Conservation (phyloP, 2,797 vertebrate species). For the Orestias chungarensis region DNA sequence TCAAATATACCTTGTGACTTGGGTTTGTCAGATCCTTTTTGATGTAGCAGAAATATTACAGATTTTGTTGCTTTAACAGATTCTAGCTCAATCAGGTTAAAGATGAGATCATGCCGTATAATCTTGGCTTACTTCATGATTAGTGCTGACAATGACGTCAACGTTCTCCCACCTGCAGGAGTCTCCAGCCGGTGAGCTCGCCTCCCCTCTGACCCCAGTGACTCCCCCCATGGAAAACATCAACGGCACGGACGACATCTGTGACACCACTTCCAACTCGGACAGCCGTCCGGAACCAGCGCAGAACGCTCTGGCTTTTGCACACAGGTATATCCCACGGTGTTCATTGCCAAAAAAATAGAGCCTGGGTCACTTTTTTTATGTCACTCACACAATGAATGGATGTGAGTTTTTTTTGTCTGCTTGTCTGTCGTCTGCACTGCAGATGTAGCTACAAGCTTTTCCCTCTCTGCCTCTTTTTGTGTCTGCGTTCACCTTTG, state of each 20-base stretch:
- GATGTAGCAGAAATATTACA: not conserved
- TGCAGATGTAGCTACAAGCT: conserved; percentile 3
- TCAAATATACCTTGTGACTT: not conserved
- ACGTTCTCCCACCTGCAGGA: conserved; percentile 78
- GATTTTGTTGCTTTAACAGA: not conserved
- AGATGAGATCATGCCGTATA: not conserved
- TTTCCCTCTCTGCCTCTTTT: conserved; percentile 16
- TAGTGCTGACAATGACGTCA: conserved; percentile 12
- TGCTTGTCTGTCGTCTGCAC: conserved; percentile 27
- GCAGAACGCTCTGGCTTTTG: conserved; percentile 92
- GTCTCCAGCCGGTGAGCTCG: conserved; percentile 92
- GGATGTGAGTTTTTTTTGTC: conserved; percentile 9
- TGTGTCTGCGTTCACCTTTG: conserved; percentile 24
- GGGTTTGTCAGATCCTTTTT: too few species aligned
- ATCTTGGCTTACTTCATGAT: not conserved
- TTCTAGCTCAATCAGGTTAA: not conserved
- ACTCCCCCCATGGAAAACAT: conserved; percentile 89
- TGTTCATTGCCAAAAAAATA: conserved; percentile 23
- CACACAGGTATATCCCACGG: conserved; percentile 87
- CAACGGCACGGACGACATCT: conserved; percentile 93
- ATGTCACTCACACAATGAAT: conserved; percentile 8
- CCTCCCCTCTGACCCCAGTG: conserved; percentile 92
- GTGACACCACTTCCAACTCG: conserved; percentile 88
- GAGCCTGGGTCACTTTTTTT: conserved; percentile 12
- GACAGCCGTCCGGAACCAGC: conserved; percentile 89